Conservation (phyloP, 1,140 invertebrate genomes). For the Cylas formicarius region DNA sequence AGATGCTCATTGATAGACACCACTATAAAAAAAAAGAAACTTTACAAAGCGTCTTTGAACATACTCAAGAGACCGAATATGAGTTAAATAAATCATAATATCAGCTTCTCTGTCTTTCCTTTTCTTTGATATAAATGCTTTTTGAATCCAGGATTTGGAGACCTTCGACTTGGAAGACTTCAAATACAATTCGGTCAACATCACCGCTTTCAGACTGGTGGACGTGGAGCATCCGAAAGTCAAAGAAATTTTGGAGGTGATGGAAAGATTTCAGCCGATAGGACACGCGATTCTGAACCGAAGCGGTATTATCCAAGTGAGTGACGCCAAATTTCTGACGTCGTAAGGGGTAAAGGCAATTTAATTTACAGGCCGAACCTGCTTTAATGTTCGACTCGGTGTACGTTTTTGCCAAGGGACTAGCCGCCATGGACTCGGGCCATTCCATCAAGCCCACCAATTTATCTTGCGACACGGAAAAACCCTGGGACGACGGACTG, state of each 20-base stretch:
- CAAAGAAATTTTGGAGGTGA: conserved; percentile 68
- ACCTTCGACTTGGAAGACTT: conserved; percentile 89
- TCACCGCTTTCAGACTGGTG: conserved; percentile 83
- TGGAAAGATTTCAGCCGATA: conserved; percentile 82
- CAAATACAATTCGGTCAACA: conserved; percentile 89
- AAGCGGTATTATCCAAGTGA: conserved; percentile 65
- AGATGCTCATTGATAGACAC: too few relatives aligned
- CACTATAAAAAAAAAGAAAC: too few relatives aligned
- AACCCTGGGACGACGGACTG: conserved; percentile 78
- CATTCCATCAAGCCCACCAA: conserved; percentile 63
- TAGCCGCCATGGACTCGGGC: conserved; percentile 64
- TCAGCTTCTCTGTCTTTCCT: too few relatives aligned
- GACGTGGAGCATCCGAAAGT: conserved; percentile 72
- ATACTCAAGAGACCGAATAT: too few relatives aligned
- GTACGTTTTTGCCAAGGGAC: conserved; percentile 73
- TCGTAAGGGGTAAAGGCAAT: not conserved
- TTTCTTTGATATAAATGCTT: too few relatives aligned
- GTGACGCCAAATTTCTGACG: conserved; percentile 5
- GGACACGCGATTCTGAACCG: conserved; percentile 71
- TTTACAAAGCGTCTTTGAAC: too few relatives aligned
- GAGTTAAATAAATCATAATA: too few relatives aligned
- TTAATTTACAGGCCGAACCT: conserved; percentile 71
- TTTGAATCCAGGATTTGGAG: conserved; percentile 80
- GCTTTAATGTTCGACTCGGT: conserved; percentile 89
- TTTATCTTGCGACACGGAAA: conserved; percentile 75